Base-by-base conservation (phyloP, 2,888 invertebrate genomes). In the Microctonus aethiopoides region DNA sequence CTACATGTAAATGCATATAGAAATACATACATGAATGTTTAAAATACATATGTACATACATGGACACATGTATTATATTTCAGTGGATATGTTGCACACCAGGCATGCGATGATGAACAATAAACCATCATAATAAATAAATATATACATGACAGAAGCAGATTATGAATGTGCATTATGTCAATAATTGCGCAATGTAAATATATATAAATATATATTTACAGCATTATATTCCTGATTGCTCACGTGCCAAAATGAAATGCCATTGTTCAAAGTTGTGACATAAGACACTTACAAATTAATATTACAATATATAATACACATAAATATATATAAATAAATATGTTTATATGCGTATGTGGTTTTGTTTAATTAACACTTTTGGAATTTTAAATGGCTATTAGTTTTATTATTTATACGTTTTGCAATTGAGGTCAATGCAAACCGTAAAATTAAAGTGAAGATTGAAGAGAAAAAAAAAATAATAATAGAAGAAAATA, bases 61-160 rank as follows among this genome's bases (percentile, higher is more conserved):
- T 39, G 34, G 32, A 41, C 16, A n/a, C 7, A 29, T 46, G 34
- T 22, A 29, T 51, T 46, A 56, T 66, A 41, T 32, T 65, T 29
- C 57, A 66, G 62, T 67, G 70, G 61, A 20, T 26, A 41, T 16
- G 16, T 46, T 46, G 46, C 46, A 46, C 46, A 39, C 34, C 39
- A 60, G 56, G 65, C 65, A 65, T 16, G 39, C 65, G 56, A 36
- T n/a, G 56, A 56, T 65, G 65, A 24, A 65, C 52, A 63, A 63
- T 63, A 29, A 51, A 9, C 62, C 46, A 26, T 54, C 13, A 51
- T 24, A 22, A 61, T 22, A 24, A 10, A 29, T 34, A 56, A 16
- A 22, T 22, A 26, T 32, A 34, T 16, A 39, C 24, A 24, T 52
- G 64, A 64, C 64, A 64, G 64, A 64, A 64, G 52, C 52, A 22